phyloP scores from a whole-genome alignment of 1,140 invertebrate genomes.

The Solen grandis region DNA sequence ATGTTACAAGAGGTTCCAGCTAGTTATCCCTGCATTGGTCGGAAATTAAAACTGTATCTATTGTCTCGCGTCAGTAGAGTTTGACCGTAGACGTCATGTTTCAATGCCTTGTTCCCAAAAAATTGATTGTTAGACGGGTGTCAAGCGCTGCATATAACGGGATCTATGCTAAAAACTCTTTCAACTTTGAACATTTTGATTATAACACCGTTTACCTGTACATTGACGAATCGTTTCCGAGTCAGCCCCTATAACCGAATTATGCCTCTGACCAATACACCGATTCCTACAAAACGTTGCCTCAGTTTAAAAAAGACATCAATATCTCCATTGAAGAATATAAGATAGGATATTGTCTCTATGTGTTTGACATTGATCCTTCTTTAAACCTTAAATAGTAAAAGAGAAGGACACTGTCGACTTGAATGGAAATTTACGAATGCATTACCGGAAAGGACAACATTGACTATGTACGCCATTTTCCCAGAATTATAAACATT shows the following conservation, averaged over 20 bases:
- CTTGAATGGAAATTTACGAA: constrained; percentile 37
- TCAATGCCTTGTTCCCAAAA: constrained; percentile 36
- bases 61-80: constrained; percentile 40
- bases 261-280: no score
- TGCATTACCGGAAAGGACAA: constrained; percentile 45
- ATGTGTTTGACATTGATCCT: not conserved
- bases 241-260: not conserved
- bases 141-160: constrained; percentile 1
- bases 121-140: constrained; percentile 31
- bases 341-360: not conserved
- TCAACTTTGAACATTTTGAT: constrained; percentile 7
- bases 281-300: not conserved
- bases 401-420: not conserved
- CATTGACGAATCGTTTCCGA: not conserved
- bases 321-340: not conserved
- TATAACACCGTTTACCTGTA: not conserved
- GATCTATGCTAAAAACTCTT: not conserved
- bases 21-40: constrained; percentile 27
- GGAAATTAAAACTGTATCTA: constrained; percentile 43
- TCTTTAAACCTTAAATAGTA: not conserved
- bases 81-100: constrained; percentile 42
- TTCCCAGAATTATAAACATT: constrained; percentile 39
- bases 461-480: constrained; percentile 46
- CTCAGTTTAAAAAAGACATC: not conserved
- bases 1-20: constrained; percentile 18